Base-by-base conservation (phyloP, 2,888 invertebrate genomes). In the Eutolmus rufibarbis region DNA sequence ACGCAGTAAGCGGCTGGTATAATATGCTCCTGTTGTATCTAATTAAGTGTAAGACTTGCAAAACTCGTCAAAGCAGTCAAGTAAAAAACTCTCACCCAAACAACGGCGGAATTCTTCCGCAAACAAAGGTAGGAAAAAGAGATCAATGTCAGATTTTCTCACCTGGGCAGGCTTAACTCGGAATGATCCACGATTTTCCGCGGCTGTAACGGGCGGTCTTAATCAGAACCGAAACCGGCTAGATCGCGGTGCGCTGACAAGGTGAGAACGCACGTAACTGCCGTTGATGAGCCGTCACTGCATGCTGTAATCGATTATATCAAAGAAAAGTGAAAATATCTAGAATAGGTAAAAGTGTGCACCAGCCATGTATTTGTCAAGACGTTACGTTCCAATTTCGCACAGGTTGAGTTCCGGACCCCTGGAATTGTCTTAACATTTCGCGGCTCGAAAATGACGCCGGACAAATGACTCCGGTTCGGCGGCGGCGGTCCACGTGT, bases 211-310 rank as follows among this genome's bases (percentile, higher is more conserved):
- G 46, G 51, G 31, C 81, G 81, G 51, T 56, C 81, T 81, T 56
- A 81, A 81, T 81, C 51, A 81, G 81, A 81, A 56, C 81, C 56
- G 56, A 51, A 56, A 81, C 56, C 81, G 81, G 81, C 81, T 40
- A 37, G 77, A 37, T 77, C 31, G 79, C 46, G 19, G 76, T 23
- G 14, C 37, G 40, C 78, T 78, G 78, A 78, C 78, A 78, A 81
- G 43, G 56, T 81, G 81, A 3, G 43, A 56, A 81, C 81, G 81
- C 51, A 56, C 56, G 56, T 81, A 81, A 51, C 81, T 81, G 31
- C 56, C 81, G 31, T 31, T 81, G 81, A 56, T 51, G 23, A 46
- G 81, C 51, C 81, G 7, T 81, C 56, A 51, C 56, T 56, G 56
- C 19, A 51, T 81, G 81, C 56, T 56, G 46, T 81, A 81, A 81